These are phyloP conservation scores for Gobio occitaniae DNA, from an alignment of 2,797 vertebrate genomes.

Conservation along the genomic window DNA sequence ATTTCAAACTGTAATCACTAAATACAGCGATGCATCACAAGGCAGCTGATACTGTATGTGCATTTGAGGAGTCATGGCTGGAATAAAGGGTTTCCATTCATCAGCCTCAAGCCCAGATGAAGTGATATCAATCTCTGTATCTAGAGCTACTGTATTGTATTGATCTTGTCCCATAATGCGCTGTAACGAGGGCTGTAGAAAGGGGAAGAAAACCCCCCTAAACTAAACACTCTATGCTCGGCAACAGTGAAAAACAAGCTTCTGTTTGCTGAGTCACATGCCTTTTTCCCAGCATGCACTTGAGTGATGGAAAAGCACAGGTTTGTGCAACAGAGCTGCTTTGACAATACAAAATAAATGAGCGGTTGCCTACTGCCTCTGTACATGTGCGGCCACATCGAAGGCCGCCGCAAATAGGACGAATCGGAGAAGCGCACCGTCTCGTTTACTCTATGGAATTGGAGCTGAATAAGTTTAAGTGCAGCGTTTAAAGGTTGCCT, in stretches of 20 bases:
- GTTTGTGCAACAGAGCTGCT: slow-evolving; percentile 23
- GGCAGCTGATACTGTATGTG: slow-evolving; percentile 58
- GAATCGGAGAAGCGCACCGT: not conserved
- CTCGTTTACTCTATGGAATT: not conserved
- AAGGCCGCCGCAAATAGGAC: not conserved
- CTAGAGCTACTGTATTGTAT: slow-evolving; percentile 61
- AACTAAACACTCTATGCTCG: slow-evolving; percentile 50
- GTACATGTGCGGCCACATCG: not conserved
- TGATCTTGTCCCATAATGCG: slow-evolving; percentile 60
- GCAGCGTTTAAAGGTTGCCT: slow-evolving; percentile 18
- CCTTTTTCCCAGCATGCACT: slow-evolving; percentile 18
- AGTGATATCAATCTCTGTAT: slow-evolving; percentile 68
- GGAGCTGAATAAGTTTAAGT: slow-evolving; percentile 12
- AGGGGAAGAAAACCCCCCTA: slow-evolving; percentile 51
- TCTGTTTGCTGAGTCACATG: slow-evolving; percentile 68
- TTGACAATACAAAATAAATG: slow-evolving; percentile 12
- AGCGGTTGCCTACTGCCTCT: not conserved
- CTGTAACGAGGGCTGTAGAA: slow-evolving; percentile 57
- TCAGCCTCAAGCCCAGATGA: slow-evolving; percentile 66
- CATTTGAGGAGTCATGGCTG: slow-evolving; percentile 62
- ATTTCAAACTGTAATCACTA: slow-evolving; percentile 82
- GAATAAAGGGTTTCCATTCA: slow-evolving; percentile 66
- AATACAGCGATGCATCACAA: slow-evolving; percentile 81
- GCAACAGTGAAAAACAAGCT: slow-evolving; percentile 52
- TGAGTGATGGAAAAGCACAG: slow-evolving; percentile 28